Evolutionary conservation across 2,797 vertebrate genomes (phyloP).

Genomic region (Lateolabrax maculatus): DNA sequence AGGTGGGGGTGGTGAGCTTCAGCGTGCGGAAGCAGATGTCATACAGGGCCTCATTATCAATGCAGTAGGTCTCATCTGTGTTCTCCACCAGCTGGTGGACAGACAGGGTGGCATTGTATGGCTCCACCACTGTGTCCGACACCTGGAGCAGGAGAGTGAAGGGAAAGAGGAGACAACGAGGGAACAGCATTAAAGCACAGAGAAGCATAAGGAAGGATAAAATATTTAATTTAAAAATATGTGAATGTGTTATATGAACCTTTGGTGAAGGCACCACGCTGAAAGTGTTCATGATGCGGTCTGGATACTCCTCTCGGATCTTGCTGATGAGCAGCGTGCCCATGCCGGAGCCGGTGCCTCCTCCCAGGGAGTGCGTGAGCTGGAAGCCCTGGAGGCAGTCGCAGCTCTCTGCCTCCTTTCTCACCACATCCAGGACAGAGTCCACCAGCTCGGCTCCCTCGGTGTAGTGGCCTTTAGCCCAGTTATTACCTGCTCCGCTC

Average conservation of each 20-base stretch:
- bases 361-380: slow-evolving; percentile 93
- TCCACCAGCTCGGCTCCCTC: slow-evolving; percentile 93
- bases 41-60: slow-evolving; percentile 95
- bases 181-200: background rate
- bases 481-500: slow-evolving; percentile 94
- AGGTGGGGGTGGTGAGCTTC: slow-evolving; percentile 89
- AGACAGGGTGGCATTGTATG: slow-evolving; percentile 94
- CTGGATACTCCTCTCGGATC: slow-evolving; percentile 94
- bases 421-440: slow-evolving; percentile 93
- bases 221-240: background rate
- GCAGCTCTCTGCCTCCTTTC: slow-evolving; percentile 94
- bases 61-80: slow-evolving; percentile 95
- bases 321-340: slow-evolving; percentile 94
- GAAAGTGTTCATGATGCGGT: slow-evolving; percentile 95
- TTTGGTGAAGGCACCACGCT: slow-evolving; percentile 93
- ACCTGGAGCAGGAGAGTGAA: slow-evolving; percentile 75
- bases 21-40: slow-evolving; percentile 97
- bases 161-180: background rate
- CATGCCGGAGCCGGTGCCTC: slow-evolving; percentile 93
- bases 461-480: slow-evolving; percentile 95
- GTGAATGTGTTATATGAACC: slow-evolving; percentile 64
- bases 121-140: slow-evolving; percentile 94
- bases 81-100: slow-evolving; percentile 96
- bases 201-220: fast-evolving
- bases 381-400: slow-evolving; percentile 97